These are phyloP conservation scores for Apantesis nais DNA, from an alignment of 2,888 invertebrate species.

Conservation along the genomic window DNA sequence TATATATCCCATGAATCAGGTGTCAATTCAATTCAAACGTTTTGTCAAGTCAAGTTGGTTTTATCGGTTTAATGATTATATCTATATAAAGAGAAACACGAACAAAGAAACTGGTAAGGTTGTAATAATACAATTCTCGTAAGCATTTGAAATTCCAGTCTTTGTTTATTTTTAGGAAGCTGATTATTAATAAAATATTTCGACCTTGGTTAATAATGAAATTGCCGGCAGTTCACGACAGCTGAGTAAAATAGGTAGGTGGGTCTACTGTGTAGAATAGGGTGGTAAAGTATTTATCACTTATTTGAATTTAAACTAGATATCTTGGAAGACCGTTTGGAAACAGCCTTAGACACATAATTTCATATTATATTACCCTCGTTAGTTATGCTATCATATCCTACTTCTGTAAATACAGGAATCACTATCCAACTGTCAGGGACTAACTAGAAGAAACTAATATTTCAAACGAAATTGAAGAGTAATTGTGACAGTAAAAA, in stretches of 20 bases:
- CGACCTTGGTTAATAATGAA: constrained; percentile 10
- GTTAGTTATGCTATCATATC: no score
- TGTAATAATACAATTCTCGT: constrained; percentile 6
- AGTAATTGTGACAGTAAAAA: no score
- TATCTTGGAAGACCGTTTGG: no score
- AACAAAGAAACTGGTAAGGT: neutral
- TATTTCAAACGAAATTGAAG: no score
- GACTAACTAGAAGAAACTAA: no score
- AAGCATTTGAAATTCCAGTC: constrained; percentile 12
- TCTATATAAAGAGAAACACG: neutral
- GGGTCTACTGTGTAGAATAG: neutral
- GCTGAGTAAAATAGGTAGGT: neutral
- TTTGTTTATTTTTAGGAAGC: constrained; percentile 9
- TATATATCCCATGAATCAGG: neutral
- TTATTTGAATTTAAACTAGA: neutral
- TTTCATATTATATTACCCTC: no score
- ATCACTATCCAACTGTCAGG: no score
- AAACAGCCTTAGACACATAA: no score
- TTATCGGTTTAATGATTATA: no score
- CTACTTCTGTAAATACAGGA: no score
- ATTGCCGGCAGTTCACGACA: neutral
- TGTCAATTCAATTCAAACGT: no score
- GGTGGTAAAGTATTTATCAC: neutral
- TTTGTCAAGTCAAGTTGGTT: no score
- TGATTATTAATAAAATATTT: constrained; percentile 16